A percentile compares a stretch with the other conserved stretches of the same genome.
These are phyloP conservation scores for Azorinus chamasolen DNA, from an alignment of 2,888 invertebrate genomes.

Conservation along the genomic window DNA sequence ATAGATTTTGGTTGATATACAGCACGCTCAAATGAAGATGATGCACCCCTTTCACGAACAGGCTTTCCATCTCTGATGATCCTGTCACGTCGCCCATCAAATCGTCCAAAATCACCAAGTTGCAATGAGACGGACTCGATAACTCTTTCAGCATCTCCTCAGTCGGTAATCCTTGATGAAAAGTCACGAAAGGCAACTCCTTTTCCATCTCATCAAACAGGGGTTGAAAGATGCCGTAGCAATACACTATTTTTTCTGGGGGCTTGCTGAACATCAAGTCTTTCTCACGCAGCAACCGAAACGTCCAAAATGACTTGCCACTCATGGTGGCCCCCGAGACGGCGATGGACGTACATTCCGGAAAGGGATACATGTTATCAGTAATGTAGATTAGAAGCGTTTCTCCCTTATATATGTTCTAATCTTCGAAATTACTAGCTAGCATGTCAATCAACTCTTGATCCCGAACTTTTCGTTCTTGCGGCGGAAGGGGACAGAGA, in stretches of 20 bases:
- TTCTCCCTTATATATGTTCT: background rate
- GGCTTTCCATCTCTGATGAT: constrained; percentile 41
- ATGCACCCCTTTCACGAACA: constrained; percentile 50
- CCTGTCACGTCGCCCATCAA: constrained; percentile 36
- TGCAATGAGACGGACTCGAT: constrained; percentile 10
- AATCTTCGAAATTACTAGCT: constrained; percentile 15
- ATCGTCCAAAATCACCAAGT: constrained; percentile 40
- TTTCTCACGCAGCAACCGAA: constrained; percentile 35
- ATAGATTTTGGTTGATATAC: constrained; percentile 53
- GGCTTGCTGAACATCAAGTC: constrained; percentile 43
- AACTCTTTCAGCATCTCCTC: constrained; percentile 3
- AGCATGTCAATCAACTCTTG: constrained; percentile 37
- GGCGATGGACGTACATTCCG: constrained; percentile 15
- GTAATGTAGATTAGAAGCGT: background rate
- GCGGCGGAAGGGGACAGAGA: constrained; percentile 27
- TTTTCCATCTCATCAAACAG: constrained; percentile 43
- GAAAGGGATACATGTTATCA: constrained; percentile 44
- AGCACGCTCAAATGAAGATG: constrained; percentile 41
- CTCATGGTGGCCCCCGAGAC: constrained; percentile 14
- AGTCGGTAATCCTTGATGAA: constrained; percentile 31
- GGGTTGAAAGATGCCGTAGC: constrained; percentile 54
- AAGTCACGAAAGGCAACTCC: constrained; percentile 37
- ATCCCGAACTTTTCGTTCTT: constrained; percentile 14
- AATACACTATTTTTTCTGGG: constrained; percentile 50
- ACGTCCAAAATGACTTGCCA: constrained; percentile 6